phyloP scores from a whole-genome alignment of 2,888 invertebrate species.

The Latheticus oryzae region DNA sequence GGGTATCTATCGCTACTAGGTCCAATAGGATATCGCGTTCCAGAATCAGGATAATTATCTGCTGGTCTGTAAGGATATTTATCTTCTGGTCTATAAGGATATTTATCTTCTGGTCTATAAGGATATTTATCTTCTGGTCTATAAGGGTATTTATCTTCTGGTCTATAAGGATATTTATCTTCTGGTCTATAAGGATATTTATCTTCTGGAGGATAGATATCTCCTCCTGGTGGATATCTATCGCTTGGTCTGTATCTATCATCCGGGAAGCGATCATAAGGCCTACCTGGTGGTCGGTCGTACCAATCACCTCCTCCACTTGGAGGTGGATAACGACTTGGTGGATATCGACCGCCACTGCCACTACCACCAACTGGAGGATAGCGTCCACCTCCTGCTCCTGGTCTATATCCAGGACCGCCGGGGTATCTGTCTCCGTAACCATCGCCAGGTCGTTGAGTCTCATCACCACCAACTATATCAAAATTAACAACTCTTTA shows the following conservation, averaged over 20 bases:
- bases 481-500: slow-evolving; percentile 18
- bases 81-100: too few relatives aligned
- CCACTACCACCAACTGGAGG: slow-evolving; percentile 59
- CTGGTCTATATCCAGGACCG: slow-evolving; percentile 46
- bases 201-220: slow-evolving; percentile 47
- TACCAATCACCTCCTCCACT: slow-evolving; percentile 52
- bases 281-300: slow-evolving; percentile 44
- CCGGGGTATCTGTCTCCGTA: slow-evolving; percentile 41
- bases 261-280: slow-evolving; percentile 48
- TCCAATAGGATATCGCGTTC: slow-evolving; percentile 62
- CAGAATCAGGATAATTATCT: slow-evolving; percentile 62
- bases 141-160: slow-evolving; percentile 10
- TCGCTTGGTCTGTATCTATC: slow-evolving; percentile 44
- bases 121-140: slow-evolving; percentile 51
- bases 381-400: slow-evolving; percentile 48
- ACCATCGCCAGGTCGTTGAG: slow-evolving; percentile 53
- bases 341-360: slow-evolving; percentile 60
- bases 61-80: slow-evolving; percentile 19
- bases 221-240: slow-evolving; percentile 37
- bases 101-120: too few relatives aligned
- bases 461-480: slow-evolving; percentile 58
- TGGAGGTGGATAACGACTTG: slow-evolving; percentile 61
- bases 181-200: slow-evolving; percentile 25
- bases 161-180: slow-evolving; percentile 40
- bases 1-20: slow-evolving; percentile 55